Conservation (phyloP, 2,888 invertebrate genomes). For the Drosophila tanythrix region DNA sequence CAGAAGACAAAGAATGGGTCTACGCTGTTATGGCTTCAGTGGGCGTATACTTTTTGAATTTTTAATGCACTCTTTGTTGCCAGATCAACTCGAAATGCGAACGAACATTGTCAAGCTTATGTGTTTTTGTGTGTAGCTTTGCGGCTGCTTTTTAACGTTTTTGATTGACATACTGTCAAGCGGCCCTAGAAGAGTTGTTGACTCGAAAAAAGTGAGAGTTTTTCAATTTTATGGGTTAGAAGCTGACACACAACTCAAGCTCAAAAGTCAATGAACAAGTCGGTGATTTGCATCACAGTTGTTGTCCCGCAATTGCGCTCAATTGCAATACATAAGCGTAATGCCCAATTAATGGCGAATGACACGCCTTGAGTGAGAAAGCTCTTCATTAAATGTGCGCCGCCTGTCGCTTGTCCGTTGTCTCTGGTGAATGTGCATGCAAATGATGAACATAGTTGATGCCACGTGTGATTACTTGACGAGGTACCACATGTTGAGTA, state of each 20-base stretch:
- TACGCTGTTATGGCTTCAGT: constrained; percentile 1
- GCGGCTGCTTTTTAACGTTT: constrained; percentile 12
- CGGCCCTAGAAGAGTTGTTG: constrained; percentile 44
- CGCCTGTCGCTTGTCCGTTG: constrained; percentile 31
- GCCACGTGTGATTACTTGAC: constrained; percentile 5
- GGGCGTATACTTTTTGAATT: constrained; percentile 42
- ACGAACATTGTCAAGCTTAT: constrained; percentile 35
- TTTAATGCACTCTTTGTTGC: constrained; percentile 57
- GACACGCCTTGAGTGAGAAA: constrained; percentile 50
- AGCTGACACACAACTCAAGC: constrained; percentile 41
- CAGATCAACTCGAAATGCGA: constrained; percentile 52
- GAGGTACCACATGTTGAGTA: not conserved
- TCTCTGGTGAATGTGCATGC: constrained; percentile 23
- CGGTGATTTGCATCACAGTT: constrained; percentile 42
- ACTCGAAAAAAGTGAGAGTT: constrained; percentile 62
- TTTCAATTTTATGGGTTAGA: constrained; percentile 28
- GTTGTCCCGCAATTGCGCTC: constrained; percentile 46
- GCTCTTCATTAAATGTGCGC: constrained; percentile 60
- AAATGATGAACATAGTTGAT: constrained; percentile 28
- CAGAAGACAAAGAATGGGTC: constrained; percentile 2
- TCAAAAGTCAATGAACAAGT: constrained; percentile 57
- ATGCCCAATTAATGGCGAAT: constrained; percentile 62
- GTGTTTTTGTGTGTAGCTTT: not conserved
- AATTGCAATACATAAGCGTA: constrained; percentile 52
- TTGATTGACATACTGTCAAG: constrained; percentile 70